phyloP scores from a whole-genome alignment of 2,113 vertebrate genomes.

The Dicerorhinus sumatrensis region DNA sequence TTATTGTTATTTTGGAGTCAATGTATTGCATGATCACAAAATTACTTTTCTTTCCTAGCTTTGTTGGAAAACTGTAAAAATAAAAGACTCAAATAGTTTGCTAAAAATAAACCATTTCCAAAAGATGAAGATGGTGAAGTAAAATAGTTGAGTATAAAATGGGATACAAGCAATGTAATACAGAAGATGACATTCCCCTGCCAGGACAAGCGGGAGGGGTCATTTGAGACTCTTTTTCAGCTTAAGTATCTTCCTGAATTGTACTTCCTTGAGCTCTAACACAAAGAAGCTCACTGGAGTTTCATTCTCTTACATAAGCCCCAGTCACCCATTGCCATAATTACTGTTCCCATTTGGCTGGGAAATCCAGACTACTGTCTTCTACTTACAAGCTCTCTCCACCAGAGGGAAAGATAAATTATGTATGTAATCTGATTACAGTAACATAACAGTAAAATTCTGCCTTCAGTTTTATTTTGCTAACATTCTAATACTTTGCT shows the following conservation, averaged over 20 bases:
- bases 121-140: neutral
- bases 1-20: conserved; percentile 2
- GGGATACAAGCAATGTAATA: neutral
- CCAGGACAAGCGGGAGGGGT: neutral
- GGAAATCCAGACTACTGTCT: neutral
- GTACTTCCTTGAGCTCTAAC: neutral
- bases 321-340: neutral
- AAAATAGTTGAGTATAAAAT: neutral
- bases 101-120: conserved; percentile 4
- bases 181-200: neutral
- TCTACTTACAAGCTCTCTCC: neutral
- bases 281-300: neutral
- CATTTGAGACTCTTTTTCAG: neutral
- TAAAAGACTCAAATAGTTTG: neutral
- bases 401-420: neutral
- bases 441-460: neutral
- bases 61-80: neutral
- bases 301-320: neutral
- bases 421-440: neutral
- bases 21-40: neutral
- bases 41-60: conserved; percentile 2
- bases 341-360: neutral
- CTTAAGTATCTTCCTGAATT: neutral
- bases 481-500: conserved; percentile 39
- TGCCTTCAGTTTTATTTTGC: conserved; percentile 26